Evolutionary conservation across 35 echinoderm and acorn worm species (phyloP), one percentile per base, ranked within the genome.

Genomic region (Heliocidaris tuberculata): DNA sequence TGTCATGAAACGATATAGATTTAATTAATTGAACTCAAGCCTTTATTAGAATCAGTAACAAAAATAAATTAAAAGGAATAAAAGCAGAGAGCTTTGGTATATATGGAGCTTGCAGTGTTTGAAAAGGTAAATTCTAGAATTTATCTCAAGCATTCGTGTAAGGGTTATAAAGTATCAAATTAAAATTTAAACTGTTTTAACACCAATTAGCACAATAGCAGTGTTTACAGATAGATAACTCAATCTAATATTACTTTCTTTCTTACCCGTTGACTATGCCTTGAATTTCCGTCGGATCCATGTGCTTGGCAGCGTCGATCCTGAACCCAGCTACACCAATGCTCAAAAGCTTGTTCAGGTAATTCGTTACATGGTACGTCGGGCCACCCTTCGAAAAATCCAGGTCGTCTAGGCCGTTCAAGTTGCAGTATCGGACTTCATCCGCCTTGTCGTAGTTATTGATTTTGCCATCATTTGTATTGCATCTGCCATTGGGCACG

Each of bases 251-350:
- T 27, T 70, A 16, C 24, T 2, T 70, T 24, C 60, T 70, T 70
- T 70, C 60, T 70, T 24, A 70, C 60, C 24, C 27, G 31, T 48
- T 48, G 86, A 48, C 86, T 2, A 88, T 13, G 12, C 31, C 13
- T 30, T 88, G 31, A 48, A 88, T 88, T 17, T 88, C 86, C 47
- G 9, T 15, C 0, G 97, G 97, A 94, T 95, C 96, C 97, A 99
- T 99, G 87, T 99, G 97, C 93, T 99, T 99, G 42, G 94, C 95
- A 30, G 96, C 98, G 29, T 99, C 98, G 8, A 99, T 89, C 21
- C 98, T 93, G 94, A 99, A 99, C 0, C 98, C 98, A 78, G 98
- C 98, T 15, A 99, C 98, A 24, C 98, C 98, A 35, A 95, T 94
- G 85, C 92, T 90, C 42, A 99, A 95, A 7, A 99, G 70, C 13